A percentile compares a stretch with the other conserved stretches of the same genome.
Evolutionary conservation across 2,113 vertebrate species (phyloP).

Genomic region (Platysternon megacephalum): DNA sequence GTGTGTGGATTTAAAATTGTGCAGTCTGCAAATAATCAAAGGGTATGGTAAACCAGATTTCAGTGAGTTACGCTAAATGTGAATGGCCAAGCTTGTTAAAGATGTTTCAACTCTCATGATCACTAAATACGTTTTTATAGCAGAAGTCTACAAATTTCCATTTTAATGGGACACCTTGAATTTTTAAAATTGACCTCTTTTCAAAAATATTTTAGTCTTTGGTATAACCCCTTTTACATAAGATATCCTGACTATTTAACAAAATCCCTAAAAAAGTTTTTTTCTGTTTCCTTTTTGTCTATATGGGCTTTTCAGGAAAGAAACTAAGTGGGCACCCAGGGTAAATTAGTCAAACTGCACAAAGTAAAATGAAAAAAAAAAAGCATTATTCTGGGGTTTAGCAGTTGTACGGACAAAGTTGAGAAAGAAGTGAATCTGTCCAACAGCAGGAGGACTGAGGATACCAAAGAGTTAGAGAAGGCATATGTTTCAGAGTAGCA

Average conservation of each 20-base stretch:
- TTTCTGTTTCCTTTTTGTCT: neutral
- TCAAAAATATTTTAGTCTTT: neutral
- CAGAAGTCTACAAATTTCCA: neutral
- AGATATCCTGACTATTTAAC: neutral
- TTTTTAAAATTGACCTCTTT: neutral
- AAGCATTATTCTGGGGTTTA: neutral
- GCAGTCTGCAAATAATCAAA: neutral
- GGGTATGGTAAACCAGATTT: neutral
- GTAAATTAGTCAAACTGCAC: neutral
- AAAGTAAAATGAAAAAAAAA: neutral
- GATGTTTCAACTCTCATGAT: accelerated
- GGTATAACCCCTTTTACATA: neutral
- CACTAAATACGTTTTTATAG: neutral
- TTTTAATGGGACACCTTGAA: neutral
- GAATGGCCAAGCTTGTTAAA: neutral
- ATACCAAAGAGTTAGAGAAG: neutral
- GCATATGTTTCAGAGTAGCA: no score
- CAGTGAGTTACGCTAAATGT: neutral
- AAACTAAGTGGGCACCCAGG: neutral
- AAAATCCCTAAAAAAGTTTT: neutral
- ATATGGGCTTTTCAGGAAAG: neutral
- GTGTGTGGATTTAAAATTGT: no score
- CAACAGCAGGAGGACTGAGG: neutral
- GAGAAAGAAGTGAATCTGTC: neutral
- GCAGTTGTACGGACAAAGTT: neutral